These are phyloP conservation scores for Salarias fasciatus DNA, from an alignment of 2,797 vertebrate genomes.

Conservation along the genomic window DNA sequence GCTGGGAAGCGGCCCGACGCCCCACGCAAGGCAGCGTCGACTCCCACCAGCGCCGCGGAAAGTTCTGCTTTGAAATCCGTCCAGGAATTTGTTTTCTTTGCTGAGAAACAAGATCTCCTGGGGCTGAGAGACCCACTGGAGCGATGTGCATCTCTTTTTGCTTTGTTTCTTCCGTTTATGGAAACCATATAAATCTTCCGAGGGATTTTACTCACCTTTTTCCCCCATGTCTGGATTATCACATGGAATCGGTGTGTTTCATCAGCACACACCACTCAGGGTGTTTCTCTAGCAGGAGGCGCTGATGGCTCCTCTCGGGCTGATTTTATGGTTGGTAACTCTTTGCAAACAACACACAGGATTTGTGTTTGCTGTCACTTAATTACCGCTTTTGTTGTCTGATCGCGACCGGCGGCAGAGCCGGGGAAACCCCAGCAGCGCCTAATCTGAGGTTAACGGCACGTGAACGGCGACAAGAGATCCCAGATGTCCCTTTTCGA, in stretches of 20 bases:
- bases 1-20: constrained; percentile 33
- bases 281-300: constrained; percentile 31
- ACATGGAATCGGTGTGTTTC: constrained; percentile 25
- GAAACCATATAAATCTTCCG: constrained; percentile 32
- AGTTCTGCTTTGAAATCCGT: constrained; percentile 48
- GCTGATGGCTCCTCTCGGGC: constrained; percentile 45
- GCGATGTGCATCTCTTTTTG: constrained; percentile 6
- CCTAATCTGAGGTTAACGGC: constrained; percentile 63
- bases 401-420: constrained; percentile 62
- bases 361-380: constrained; percentile 58
- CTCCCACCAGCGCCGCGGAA: constrained; percentile 38
- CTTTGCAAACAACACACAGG: constrained; percentile 53
- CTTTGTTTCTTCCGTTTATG: constrained; percentile 37
- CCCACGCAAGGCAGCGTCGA: constrained; percentile 28
- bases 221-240: constrained; percentile 4
- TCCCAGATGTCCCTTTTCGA: constrained; percentile 55
- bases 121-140: constrained; percentile 13
- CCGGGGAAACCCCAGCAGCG: constrained; percentile 47
- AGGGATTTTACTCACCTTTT: constrained; percentile 9
- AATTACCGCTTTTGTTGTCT: constrained; percentile 68
- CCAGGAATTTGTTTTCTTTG: constrained; percentile 48
- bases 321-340: constrained; percentile 61
- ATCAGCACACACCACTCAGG: constrained; percentile 28
- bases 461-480: constrained; percentile 43
- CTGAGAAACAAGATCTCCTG: constrained; percentile 42